Conservation (phyloP, 2,888 invertebrate genomes). For the Acanthopleura granulata region DNA sequence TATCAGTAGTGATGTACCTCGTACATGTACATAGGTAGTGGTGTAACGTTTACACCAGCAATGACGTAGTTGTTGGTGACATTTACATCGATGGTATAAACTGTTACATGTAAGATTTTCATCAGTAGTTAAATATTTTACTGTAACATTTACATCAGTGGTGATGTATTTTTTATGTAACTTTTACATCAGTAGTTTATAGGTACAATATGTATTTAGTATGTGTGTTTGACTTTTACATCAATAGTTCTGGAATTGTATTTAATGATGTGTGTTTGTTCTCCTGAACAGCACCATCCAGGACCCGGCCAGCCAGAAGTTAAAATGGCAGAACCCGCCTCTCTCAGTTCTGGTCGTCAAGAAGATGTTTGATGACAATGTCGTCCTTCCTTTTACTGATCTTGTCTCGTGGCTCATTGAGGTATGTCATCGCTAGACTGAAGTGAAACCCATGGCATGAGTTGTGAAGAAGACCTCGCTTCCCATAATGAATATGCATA, state of each 20-base stretch:
- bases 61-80: no score
- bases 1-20: no score
- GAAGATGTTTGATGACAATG: constrained; percentile 92
- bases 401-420: constrained; percentile 93
- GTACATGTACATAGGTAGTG: no score
- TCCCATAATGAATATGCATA: no score
- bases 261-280: background rate
- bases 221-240: background rate
- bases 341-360: constrained; percentile 97
- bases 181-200: constrained; percentile 6
- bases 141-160: background rate
- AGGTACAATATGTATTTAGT: constrained; percentile 3
- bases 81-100: no score
- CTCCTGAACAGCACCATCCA: constrained; percentile 79
- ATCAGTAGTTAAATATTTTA: no score
- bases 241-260: background rate
- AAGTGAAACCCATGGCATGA: no score
- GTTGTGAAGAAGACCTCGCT: no score
- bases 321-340: constrained; percentile 97
- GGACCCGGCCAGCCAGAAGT: constrained; percentile 95
- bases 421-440: constrained; percentile 72
- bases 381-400: constrained; percentile 90
- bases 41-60: no score
- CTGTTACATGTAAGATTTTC: no score
- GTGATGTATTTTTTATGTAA: constrained; percentile 2